Conservation (phyloP, 2,797 vertebrate species). For the Yasuhikotakia modesta region DNA sequence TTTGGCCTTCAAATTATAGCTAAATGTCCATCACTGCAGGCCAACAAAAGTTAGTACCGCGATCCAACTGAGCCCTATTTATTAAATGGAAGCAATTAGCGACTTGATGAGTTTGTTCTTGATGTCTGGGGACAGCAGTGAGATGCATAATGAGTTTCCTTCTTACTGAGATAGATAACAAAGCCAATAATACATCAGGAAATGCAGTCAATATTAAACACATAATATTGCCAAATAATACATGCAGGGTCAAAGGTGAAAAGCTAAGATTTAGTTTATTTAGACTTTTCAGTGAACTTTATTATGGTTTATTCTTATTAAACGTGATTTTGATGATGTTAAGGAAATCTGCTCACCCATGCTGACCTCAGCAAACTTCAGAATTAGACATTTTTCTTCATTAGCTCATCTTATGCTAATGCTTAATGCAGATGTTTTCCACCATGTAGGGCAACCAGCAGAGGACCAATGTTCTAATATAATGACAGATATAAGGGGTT, state of each 20-base stretch:
- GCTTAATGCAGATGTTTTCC: no score
- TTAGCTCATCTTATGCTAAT: no score
- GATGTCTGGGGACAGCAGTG: neutral
- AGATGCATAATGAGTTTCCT: neutral
- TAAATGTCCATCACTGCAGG: slow-evolving; percentile 20
- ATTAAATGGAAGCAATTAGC: slow-evolving; percentile 15
- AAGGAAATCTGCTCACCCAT: no score
- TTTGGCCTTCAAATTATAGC: slow-evolving; percentile 17
- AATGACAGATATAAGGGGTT: no score
- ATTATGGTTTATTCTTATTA: no score
- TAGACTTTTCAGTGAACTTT: no score
- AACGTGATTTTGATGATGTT: no score
- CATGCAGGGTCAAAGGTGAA: neutral
- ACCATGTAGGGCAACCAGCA: no score
- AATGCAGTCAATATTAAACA: neutral
- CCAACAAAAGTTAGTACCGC: slow-evolving; percentile 4
- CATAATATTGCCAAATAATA: neutral
- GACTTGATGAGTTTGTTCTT: slow-evolving; percentile 11
- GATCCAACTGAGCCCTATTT: slow-evolving; percentile 12
- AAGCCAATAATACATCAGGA: neutral
- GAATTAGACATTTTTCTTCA: no score
- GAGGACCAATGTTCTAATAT: no score
- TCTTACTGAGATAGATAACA: neutral
- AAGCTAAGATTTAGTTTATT: neutral
- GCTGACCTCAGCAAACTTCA: no score